These are phyloP conservation scores for Dicrurus megarhynchus DNA, from an alignment of 2,113 vertebrate genomes.

Conservation along the genomic window DNA sequence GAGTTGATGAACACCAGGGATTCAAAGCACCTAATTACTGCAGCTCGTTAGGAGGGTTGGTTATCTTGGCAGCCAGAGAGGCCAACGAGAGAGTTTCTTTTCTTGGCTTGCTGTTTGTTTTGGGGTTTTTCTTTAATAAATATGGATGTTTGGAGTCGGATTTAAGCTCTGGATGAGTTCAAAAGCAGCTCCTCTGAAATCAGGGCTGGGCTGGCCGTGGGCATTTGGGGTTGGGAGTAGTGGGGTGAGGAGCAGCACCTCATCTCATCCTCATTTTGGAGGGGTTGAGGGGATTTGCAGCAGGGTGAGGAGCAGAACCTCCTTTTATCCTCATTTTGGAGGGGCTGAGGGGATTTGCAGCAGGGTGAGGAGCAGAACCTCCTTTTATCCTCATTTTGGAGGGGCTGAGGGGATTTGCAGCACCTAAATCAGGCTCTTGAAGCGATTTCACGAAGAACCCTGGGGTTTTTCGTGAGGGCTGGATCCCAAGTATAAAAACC, in stretches of 20 bases:
- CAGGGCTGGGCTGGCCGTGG: not conserved
- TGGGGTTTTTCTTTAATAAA: not conserved
- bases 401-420: not conserved
- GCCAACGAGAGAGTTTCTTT: not conserved
- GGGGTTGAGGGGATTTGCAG: not conserved
- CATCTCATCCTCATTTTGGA: not conserved
- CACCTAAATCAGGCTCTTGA: not conserved
- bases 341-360: fast-evolving
- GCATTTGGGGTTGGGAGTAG: not conserved
- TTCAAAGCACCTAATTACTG: constrained; percentile 20
- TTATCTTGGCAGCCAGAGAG: constrained; percentile 35
- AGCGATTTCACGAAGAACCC: too few relatives aligned
- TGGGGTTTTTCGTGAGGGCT: fast-evolving
- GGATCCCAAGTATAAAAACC: fast-evolving
- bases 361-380: fast-evolving
- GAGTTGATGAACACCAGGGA: not conserved
- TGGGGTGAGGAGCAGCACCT: fast-evolving
- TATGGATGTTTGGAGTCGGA: not conserved
- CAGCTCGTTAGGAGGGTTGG: constrained; percentile 10
- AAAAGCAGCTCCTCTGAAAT: not conserved
- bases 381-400: not conserved
- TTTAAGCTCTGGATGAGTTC: not conserved
- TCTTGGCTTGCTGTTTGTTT: not conserved
- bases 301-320: not conserved
- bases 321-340: not conserved